phyloP scores from a whole-genome alignment of 2,888 invertebrate species.

The Troglohyphantes excavatus region DNA sequence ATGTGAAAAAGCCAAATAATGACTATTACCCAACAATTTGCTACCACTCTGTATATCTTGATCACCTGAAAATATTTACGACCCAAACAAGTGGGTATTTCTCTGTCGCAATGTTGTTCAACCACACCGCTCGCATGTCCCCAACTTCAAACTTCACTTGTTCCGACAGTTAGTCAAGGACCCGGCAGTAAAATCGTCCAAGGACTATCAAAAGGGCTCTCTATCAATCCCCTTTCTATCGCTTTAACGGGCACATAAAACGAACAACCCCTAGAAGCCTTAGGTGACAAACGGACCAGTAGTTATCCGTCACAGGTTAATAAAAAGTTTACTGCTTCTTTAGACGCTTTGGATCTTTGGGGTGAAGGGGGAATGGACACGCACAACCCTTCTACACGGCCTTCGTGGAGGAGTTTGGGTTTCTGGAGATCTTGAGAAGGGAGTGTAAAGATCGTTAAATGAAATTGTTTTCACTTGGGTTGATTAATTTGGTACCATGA shows the following conservation, averaged over 20 bases:
- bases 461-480: not conserved
- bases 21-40: no score
- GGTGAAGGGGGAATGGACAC: not conserved
- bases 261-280: not conserved
- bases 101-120: not conserved
- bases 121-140: not conserved
- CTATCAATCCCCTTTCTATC: not conserved
- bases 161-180: conserved; percentile 7
- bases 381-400: not conserved
- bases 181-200: conserved; percentile 19
- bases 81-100: conserved; percentile 33
- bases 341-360: not conserved
- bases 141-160: not conserved
- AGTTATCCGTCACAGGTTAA: conserved; percentile 31
- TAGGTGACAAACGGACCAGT: conserved; percentile 1
- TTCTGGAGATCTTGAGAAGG: not conserved
- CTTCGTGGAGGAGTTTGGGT: not conserved
- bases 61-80: not conserved
- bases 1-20: no score
- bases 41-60: not conserved
- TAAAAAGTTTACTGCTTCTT: conserved; percentile 46
- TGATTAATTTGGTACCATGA: not conserved
- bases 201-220: not conserved
- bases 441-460: not conserved
- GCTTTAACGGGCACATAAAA: conserved; percentile 59